Percentiles rank a stretch among this genome's conserved stretches.
phyloP scores from a whole-genome alignment of 2,113 vertebrate genomes.

The Dasypus novemcinctus region DNA sequence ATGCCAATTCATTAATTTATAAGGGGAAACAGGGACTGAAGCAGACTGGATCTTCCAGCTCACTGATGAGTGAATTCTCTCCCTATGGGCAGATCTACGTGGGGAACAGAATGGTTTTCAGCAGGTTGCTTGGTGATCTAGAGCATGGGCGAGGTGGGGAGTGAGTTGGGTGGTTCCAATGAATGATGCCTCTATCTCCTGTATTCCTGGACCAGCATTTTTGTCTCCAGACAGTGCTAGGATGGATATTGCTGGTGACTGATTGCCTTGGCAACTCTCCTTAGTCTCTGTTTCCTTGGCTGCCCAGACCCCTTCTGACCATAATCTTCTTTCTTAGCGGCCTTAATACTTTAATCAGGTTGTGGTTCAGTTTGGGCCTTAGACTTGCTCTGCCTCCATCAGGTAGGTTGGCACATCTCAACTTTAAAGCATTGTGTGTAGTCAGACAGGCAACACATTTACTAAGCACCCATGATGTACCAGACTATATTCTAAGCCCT shows the following conservation, averaged over 20 bases:
- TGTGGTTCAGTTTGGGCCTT: not conserved
- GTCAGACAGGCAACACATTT: not conserved
- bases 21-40: constrained; percentile 57
- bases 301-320: not conserved
- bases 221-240: not conserved
- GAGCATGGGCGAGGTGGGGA: not conserved
- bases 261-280: not conserved
- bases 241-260: not conserved
- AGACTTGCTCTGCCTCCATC: not conserved
- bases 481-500: not conserved
- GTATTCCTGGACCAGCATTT: constrained; percentile 3
- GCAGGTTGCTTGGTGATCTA: constrained; percentile 37
- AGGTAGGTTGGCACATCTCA: not conserved
- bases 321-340: not conserved
- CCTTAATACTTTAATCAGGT: not conserved
- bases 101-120: constrained; percentile 34
- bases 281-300: constrained; percentile 4
- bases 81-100: not conserved
- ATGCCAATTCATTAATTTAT: constrained; percentile 72
- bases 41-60: constrained; percentile 54
- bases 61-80: constrained; percentile 15
- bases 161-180: not conserved
- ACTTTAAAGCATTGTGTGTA: not conserved
- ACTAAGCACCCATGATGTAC: not conserved
- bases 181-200: not conserved